phyloP scores from a whole-genome alignment of 2,888 invertebrate genomes.

The Mythimna lalbum region DNA sequence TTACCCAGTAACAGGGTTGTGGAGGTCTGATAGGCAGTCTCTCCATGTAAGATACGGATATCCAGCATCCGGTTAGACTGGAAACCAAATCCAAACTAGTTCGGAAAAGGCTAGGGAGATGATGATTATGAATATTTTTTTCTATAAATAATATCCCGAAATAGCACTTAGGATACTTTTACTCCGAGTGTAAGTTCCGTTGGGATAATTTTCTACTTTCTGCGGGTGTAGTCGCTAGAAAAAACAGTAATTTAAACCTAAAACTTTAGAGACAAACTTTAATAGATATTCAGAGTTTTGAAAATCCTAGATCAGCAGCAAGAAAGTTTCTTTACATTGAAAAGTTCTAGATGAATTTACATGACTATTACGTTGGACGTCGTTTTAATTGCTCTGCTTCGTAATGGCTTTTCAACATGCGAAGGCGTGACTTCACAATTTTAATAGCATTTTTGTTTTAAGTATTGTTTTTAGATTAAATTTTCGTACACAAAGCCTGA shows the following conservation, averaged over 20 bases:
- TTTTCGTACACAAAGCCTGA: constrained; percentile 44
- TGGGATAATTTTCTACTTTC: too few species aligned
- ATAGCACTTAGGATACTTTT: too few species aligned
- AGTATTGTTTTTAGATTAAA: constrained; percentile 61
- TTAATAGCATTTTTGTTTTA: constrained; percentile 61
- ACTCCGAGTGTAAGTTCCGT: too few species aligned
- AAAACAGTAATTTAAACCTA: not conserved
- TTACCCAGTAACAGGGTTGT: too few species aligned
- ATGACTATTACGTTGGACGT: constrained; percentile 29
- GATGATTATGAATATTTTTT: too few species aligned
- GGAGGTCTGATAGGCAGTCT: too few species aligned
- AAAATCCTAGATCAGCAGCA: not conserved
- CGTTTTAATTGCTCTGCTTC: constrained; percentile 52
- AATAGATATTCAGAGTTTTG: not conserved
- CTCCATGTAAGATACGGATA: too few species aligned
- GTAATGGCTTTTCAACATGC: constrained; percentile 53
- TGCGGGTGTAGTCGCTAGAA: not conserved
- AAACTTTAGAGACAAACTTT: not conserved
- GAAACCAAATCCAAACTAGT: too few species aligned
- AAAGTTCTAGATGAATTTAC: constrained; percentile 50
- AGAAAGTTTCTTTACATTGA: constrained; percentile 6
- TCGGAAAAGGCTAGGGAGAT: too few species aligned
- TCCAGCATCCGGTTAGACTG: too few species aligned
- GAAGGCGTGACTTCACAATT: constrained; percentile 49
- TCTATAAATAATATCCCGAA: too few species aligned